Evolutionary conservation across 2,797 vertebrate genomes (phyloP).

Genomic region (Gymnodraco acuticeps): DNA sequence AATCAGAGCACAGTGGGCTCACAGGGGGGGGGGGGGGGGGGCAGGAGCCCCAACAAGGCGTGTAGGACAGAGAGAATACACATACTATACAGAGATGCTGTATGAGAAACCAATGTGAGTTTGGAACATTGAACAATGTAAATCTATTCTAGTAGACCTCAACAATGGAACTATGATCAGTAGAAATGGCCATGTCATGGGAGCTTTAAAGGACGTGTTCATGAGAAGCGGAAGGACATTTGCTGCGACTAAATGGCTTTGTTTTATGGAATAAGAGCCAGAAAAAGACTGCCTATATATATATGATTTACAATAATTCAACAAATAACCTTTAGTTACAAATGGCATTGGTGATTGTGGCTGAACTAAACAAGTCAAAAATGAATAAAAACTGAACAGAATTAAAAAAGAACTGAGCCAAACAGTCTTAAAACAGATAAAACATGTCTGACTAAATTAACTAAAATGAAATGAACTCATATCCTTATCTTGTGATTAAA

Average conservation of each 20-base stretch:
- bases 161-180: no score
- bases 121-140: no score
- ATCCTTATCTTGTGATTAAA: conserved; percentile 29
- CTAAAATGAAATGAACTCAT: conserved; percentile 10
- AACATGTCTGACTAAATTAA: conserved; percentile 13
- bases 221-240: background rate
- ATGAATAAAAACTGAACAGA: conserved; percentile 12
- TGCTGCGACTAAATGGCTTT: background rate
- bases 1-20: no score
- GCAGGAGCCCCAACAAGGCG: no score
- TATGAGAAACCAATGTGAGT: no score
- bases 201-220: conserved; percentile 13
- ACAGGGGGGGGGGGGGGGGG: no score
- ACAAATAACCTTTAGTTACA: conserved; percentile 3
- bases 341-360: background rate
- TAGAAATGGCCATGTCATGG: no score
- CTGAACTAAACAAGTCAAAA: conserved; percentile 17
- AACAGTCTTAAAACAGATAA: conserved; percentile 17
- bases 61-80: no score
- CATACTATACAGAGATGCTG: no score
- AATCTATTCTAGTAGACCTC: no score
- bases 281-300: background rate
- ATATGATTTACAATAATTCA: background rate
- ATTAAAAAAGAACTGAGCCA: conserved; percentile 11
- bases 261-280: conserved; percentile 1